Percentiles rank a stretch among this genome's conserved stretches.
phyloP scores from a whole-genome alignment of 2,797 vertebrate genomes.

The Neoniphon sammara region DNA sequence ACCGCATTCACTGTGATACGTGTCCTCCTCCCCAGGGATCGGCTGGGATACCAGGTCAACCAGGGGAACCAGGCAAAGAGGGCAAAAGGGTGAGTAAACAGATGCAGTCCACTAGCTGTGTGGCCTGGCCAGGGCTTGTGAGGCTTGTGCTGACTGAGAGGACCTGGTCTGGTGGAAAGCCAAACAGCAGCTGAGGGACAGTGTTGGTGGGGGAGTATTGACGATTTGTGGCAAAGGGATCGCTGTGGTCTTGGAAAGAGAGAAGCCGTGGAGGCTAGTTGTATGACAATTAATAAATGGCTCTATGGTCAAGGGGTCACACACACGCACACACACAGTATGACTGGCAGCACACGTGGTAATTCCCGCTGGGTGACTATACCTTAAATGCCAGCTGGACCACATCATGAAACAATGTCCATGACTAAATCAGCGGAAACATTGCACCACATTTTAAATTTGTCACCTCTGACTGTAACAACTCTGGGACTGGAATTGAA shows the following conservation, averaged over 20 bases:
- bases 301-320: constrained; percentile 62
- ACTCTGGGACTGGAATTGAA: constrained; percentile 7
- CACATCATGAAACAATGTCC: constrained; percentile 34
- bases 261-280: constrained; percentile 65
- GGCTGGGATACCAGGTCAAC: constrained; percentile 84
- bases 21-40: constrained; percentile 82
- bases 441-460: constrained; percentile 40
- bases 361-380: constrained; percentile 32
- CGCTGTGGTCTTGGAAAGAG: constrained; percentile 61
- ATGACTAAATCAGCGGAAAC: constrained; percentile 33
- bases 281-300: constrained; percentile 77
- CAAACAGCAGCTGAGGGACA: constrained; percentile 78
- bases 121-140: constrained; percentile 50
- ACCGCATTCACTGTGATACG: constrained; percentile 48
- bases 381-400: constrained; percentile 34
- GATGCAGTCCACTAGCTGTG: constrained; percentile 64
- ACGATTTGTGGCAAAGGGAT: constrained; percentile 44
- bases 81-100: constrained; percentile 96
- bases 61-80: constrained; percentile 90
- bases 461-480: constrained; percentile 35
- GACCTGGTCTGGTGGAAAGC: constrained; percentile 64
- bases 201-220: constrained; percentile 65
- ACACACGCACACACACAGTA: constrained; percentile 62
- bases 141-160: constrained; percentile 50
- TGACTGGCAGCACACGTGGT: constrained; percentile 81